phyloP scores from a whole-genome alignment of 2,113 vertebrate species.

The Albula glossodonta region DNA sequence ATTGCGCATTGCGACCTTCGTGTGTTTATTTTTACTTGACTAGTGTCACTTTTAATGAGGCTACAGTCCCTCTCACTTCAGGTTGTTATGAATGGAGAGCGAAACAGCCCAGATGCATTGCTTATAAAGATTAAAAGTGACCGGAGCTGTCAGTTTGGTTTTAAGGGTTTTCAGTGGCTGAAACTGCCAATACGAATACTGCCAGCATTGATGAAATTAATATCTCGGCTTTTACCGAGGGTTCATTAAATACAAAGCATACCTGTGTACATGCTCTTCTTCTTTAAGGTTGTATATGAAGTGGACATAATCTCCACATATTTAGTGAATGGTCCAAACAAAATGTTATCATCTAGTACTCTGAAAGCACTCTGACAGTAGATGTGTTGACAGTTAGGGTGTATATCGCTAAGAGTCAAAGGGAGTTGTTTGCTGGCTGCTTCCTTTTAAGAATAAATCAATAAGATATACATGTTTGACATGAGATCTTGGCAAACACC shows the following conservation, averaged over 20 bases:
- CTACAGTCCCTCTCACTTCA: not conserved
- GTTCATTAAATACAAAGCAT: too few species aligned
- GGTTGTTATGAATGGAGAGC: not conserved
- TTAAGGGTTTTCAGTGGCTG: not conserved
- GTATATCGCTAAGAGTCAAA: not conserved
- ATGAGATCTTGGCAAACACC: too few species aligned
- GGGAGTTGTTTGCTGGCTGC: not conserved
- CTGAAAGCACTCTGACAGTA: too few species aligned
- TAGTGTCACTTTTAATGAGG: not conserved
- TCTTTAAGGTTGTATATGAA: not conserved
- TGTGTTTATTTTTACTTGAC: not conserved
- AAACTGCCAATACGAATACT: not conserved
- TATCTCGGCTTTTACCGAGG: too few species aligned
- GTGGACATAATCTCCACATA: not conserved
- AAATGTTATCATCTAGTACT: not conserved
- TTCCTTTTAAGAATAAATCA: not conserved
- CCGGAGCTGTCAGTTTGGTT: not conserved
- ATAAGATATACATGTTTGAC: not conserved
- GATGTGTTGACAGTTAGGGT: not conserved
- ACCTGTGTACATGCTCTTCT: not conserved
- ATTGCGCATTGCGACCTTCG: not conserved
- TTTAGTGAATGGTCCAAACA: not conserved
- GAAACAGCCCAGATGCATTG: not conserved
- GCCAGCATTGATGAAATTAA: not conserved
- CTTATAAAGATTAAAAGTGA: slow-evolving; percentile 9